Percentiles rank a stretch among this genome's conserved stretches.
Conservation (phyloP, 2,113 vertebrate species). For the Saccopteryx bilineata region DNA sequence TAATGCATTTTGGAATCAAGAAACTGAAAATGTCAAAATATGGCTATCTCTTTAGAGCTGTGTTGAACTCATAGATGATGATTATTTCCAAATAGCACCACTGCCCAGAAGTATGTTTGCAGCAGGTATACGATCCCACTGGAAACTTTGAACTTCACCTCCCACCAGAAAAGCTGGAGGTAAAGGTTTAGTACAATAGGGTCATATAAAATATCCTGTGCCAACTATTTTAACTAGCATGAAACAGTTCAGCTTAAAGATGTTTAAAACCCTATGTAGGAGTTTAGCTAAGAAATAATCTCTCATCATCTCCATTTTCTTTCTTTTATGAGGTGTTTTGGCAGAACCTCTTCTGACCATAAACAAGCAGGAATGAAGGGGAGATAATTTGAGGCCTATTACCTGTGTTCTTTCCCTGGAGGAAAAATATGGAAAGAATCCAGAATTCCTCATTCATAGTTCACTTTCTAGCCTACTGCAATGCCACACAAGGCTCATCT, state of each 20-base stretch:
- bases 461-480: neutral
- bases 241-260: conserved; percentile 57
- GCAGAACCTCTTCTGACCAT: conserved; percentile 46
- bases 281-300: conserved; percentile 60
- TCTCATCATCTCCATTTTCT: conserved; percentile 34
- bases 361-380: conserved; percentile 29
- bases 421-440: conserved; percentile 3
- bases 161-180: neutral
- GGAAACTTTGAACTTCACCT: conserved; percentile 1
- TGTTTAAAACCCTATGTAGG: conserved; percentile 70
- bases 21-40: conserved; percentile 69
- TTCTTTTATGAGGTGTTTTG: conserved; percentile 68
- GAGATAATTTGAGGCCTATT: conserved; percentile 58
- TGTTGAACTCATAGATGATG: conserved; percentile 63
- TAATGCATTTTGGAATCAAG: conserved; percentile 66
- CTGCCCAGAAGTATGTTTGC: conserved; percentile 5
- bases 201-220: neutral
- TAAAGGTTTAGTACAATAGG: conserved; percentile 42
- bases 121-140: neutral
- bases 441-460: conserved; percentile 44
- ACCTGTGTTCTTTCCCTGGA: neutral
- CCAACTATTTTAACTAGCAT: conserved; percentile 25
- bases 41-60: conserved; percentile 59
- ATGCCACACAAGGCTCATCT: neutral
- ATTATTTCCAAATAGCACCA: conserved; percentile 39